These are phyloP conservation scores for Philonicus albiceps DNA, from an alignment of 2,888 invertebrate species.

Conservation along the genomic window DNA sequence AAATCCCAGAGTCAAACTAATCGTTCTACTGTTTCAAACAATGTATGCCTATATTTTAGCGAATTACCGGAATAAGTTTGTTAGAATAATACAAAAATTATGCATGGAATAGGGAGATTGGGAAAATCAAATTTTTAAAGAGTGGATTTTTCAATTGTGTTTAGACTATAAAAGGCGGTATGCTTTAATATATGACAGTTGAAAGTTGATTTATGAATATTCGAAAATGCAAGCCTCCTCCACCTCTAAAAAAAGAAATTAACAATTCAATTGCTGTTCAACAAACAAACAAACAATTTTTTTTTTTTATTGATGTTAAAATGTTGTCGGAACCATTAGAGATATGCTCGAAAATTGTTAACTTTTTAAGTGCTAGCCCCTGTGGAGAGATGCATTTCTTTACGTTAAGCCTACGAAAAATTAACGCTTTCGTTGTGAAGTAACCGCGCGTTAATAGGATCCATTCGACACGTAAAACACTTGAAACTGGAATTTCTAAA, in stretches of 20 bases:
- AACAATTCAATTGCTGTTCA: not conserved
- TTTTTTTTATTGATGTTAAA: not conserved
- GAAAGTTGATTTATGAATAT: not conserved
- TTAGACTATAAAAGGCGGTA: not conserved
- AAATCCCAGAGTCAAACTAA: too few relatives aligned
- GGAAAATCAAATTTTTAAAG: too few relatives aligned
- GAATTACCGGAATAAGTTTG: too few relatives aligned
- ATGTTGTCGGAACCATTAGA: not conserved
- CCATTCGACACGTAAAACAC: slow-evolving; percentile 6
- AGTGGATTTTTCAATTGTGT: too few relatives aligned
- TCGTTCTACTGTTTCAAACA: too few relatives aligned
- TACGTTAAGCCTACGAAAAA: slow-evolving; percentile 7
- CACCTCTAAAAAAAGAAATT: not conserved
- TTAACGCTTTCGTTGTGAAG: slow-evolving; percentile 28
- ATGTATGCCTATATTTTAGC: too few relatives aligned
- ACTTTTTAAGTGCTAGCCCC: not conserved
- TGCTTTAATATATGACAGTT: not conserved
- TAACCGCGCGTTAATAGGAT: slow-evolving; percentile 5
- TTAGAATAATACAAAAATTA: too few relatives aligned
- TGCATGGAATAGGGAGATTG: too few relatives aligned
- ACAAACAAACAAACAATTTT: not conserved
- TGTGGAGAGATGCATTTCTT: slow-evolving; percentile 14
- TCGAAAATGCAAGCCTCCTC: not conserved
- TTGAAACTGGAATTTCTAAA: slow-evolving; percentile 39
- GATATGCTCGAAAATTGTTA: not conserved